Evolutionary conservation across 2,113 vertebrate genomes (phyloP).

Genomic region (Regulus satrapa): DNA sequence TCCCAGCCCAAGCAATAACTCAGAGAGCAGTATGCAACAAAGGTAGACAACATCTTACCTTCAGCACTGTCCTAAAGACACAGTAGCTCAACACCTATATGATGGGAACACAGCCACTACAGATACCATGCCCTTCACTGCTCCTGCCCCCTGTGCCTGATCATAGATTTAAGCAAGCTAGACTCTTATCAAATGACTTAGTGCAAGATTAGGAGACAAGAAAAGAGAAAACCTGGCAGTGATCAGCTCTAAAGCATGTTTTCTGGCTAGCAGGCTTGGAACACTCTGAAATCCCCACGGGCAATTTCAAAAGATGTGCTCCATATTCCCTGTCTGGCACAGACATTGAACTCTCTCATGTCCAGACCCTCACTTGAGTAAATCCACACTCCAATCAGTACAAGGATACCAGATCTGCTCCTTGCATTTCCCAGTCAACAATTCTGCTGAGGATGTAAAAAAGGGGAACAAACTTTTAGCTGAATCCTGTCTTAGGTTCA

Average conservation of each 20-base stretch:
- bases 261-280: constrained; percentile 4
- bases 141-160: not conserved
- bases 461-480: not conserved
- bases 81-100: not conserved
- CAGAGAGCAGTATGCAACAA: not conserved
- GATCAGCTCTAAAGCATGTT: not conserved
- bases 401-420: not conserved
- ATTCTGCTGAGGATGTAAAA: not conserved
- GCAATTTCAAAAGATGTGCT: not conserved
- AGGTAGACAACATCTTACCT: not conserved
- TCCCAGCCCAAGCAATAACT: not conserved
- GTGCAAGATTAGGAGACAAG: not conserved
- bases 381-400: not conserved
- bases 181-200: not conserved
- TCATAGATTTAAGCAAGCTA: not conserved
- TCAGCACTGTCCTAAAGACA: not conserved
- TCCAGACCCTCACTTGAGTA: not conserved
- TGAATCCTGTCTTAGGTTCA: not conserved
- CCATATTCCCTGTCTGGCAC: not conserved
- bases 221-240: not conserved
- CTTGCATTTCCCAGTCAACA: not conserved
- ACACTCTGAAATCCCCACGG: not conserved
- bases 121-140: not conserved
- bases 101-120: not conserved
- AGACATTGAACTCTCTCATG: not conserved